Evolutionary conservation across 2,797 vertebrate species (phyloP), one percentile per base, ranked within the genome.

Genomic region (Craterocephalus amniculus): DNA sequence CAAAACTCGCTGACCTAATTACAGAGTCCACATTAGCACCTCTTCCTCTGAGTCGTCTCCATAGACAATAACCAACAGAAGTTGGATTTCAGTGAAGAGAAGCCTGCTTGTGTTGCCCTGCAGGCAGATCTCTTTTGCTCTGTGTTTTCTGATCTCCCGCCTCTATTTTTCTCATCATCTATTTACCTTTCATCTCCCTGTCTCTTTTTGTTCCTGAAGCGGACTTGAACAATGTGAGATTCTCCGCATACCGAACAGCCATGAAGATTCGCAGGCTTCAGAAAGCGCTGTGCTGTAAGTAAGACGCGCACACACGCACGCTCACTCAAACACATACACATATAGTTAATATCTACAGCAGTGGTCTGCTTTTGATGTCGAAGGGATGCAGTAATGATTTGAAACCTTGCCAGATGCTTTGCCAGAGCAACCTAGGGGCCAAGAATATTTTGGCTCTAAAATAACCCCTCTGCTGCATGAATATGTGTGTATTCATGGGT

Each of bases 231-330:
- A 99, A 98, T 0, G 97, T 99, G 34, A 96, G 98, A 73, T 99
- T 99, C 93, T 99, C 98, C 5, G 98, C 98, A 38, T 99, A 99
- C 90, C 95, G 98, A 73, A 99, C 97, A 0, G 97, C 97, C 64
- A 99, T 99, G 96, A 99, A 99, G 93, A 99, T 98, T 83, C 96
- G 98, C 67, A 92, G 97, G 67, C 95, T 99, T 38, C 98, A 99
- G 86, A 99, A 99, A 80, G 96, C 97, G 0, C 90, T 99, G 8
- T 97, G 98, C 83, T 94, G 98, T 99, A 89, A 98, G 98, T 97
- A 69, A 72, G n/a, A 74, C 35, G 9, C 69, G 18, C 72, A 63
- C 63, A 34, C 61, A n/a, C n/a, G n/a, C n/a, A n/a, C n/a, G n/a
- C n/a, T n/a, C n/a, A 60, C 74, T 35, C 63, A 55, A n/a, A 43